Conservation (phyloP, 2,888 invertebrate species). For the Ypsolopha scabrella region DNA sequence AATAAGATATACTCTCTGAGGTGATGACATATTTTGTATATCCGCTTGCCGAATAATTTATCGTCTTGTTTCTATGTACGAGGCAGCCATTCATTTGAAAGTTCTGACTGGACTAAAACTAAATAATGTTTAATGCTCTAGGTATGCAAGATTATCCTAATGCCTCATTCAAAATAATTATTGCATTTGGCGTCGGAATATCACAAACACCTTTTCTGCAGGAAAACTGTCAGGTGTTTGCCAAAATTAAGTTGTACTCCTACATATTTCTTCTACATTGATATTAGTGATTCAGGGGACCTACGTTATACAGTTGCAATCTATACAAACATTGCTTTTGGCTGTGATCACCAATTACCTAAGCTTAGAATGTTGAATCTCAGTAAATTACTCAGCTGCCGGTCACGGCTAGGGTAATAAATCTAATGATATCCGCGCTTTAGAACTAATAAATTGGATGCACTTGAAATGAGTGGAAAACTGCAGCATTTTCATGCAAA, state of each 20-base stretch:
- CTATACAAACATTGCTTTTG: constrained; percentile 33
- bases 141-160: constrained; percentile 4
- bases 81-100: background rate
- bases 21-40: background rate
- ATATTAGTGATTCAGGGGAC: constrained; percentile 46
- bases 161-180: constrained; percentile 28
- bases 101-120: background rate
- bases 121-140: background rate
- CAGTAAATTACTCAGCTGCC: constrained; percentile 36
- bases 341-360: constrained; percentile 49
- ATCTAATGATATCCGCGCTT: constrained; percentile 16
- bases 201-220: constrained; percentile 27
- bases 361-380: constrained; percentile 33
- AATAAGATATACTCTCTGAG: background rate
- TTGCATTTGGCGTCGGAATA: constrained; percentile 33
- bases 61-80: background rate
- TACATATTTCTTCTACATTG: constrained; percentile 45
- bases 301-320: constrained; percentile 14
- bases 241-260: constrained; percentile 43
- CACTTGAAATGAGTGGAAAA: background rate
- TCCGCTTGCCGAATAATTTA: background rate
- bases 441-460: background rate
- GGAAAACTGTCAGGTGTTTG: constrained; percentile 35
- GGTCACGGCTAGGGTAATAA: constrained; percentile 42
- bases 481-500: background rate